phyloP scores from a whole-genome alignment of 1,140 invertebrate species.

The Drosophila jambulina region DNA sequence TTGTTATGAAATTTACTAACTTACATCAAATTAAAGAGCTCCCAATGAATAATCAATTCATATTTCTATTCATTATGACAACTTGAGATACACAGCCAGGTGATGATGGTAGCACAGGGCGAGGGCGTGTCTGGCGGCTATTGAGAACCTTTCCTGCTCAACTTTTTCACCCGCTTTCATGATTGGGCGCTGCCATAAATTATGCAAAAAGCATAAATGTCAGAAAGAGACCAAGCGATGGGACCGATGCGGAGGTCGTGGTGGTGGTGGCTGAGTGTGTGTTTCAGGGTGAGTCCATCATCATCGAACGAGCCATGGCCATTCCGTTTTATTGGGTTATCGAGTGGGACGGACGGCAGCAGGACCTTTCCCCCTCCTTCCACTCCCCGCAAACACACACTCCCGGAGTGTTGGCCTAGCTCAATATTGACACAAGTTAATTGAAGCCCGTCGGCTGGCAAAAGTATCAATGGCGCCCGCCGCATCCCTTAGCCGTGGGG shows the following conservation, averaged over 20 bases:
- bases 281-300: conserved; percentile 38
- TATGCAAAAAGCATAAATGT: conserved; percentile 64
- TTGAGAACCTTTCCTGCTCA: conserved; percentile 57
- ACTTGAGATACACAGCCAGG: conserved; percentile 6
- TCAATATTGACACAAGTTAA: conserved; percentile 80
- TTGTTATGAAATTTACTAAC: too few relatives aligned
- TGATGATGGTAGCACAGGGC: conserved; percentile 13
- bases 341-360: conserved; percentile 14
- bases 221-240: conserved; percentile 53
- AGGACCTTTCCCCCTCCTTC: background rate
- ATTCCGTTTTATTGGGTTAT: conserved; percentile 51
- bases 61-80: conserved; percentile 3
- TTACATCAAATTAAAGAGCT: background rate
- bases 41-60: background rate
- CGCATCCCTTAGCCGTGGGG: conserved; percentile 44
- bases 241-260: background rate
- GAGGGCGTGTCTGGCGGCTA: conserved; percentile 69
- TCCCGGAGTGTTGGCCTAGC: conserved; percentile 50
- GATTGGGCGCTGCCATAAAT: conserved; percentile 79
- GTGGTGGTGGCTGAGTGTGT: conserved; percentile 4
- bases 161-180: conserved; percentile 63
- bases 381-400: conserved; percentile 4
- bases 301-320: conserved; percentile 19
- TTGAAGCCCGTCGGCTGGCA: conserved; percentile 64
- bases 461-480: conserved; percentile 62